These are phyloP conservation scores for Diaphora mendica DNA, from an alignment of 2,888 invertebrate genomes.

Conservation along the genomic window DNA sequence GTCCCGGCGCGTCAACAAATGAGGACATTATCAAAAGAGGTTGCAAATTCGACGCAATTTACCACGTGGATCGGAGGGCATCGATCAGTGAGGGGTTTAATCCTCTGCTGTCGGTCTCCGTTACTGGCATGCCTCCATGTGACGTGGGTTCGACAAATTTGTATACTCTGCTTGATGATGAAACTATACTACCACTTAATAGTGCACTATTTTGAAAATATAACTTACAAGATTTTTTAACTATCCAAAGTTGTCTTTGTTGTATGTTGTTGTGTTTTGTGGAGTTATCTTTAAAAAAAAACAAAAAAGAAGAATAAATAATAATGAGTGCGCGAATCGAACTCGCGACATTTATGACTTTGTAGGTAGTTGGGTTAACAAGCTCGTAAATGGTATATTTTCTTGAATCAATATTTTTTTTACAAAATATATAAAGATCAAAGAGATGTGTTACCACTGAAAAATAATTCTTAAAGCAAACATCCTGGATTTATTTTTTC, in stretches of 20 bases:
- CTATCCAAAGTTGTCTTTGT: too few species aligned
- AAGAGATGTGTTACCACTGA: not conserved
- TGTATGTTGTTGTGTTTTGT: too few species aligned
- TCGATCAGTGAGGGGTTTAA: constrained; percentile 21
- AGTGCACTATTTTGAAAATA: not conserved
- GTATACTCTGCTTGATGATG: not conserved
- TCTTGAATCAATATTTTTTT: not conserved
- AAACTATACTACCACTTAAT: not conserved
- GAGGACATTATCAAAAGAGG: not conserved
- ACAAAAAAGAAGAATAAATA: too few species aligned
- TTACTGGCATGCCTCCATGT: constrained; percentile 10
- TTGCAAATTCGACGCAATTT: constrained; percentile 8
- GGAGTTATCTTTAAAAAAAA: too few species aligned
- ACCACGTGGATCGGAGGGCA: constrained; percentile 9
- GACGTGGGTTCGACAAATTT: constrained; percentile 11
- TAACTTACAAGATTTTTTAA: not conserved
- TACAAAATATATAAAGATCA: not conserved
- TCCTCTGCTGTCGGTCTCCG: constrained; percentile 18
- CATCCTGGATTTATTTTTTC: not conserved
- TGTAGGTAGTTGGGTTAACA: too few species aligned
- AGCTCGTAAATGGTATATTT: not conserved
- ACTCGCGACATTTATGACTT: not conserved
- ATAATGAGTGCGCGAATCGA: not conserved
- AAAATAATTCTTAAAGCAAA: not conserved
- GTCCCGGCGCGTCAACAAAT: not conserved